A percentile compares a stretch with the other conserved stretches of the same genome.
Evolutionary conservation across 2,888 invertebrate species (phyloP).

Genomic region (Galerucella nymphaeae): DNA sequence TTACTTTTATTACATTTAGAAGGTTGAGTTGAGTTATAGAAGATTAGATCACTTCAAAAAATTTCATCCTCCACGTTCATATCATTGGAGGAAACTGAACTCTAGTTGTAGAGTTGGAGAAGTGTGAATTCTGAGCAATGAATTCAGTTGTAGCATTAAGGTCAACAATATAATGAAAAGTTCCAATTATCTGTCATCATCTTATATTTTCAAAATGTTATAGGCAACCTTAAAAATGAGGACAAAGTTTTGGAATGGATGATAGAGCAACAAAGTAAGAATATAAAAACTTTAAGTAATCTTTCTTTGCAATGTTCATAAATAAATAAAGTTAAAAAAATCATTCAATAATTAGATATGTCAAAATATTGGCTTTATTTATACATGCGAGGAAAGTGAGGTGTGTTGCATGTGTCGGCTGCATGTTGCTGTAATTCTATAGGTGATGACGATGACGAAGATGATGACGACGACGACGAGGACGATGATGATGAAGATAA

Average conservation of each 20-base stretch:
- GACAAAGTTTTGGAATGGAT: slow-evolving; percentile 96
- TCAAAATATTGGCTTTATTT: slow-evolving; percentile 42
- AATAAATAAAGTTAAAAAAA: slow-evolving; percentile 42
- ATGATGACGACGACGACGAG: slow-evolving; percentile 50
- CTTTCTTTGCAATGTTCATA: slow-evolving; percentile 42
- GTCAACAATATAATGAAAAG: background rate
- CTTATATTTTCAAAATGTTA: slow-evolving; percentile 63
- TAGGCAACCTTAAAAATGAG: slow-evolving; percentile 95
- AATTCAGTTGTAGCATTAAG: slow-evolving; percentile 7
- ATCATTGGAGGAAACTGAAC: too few relatives aligned
- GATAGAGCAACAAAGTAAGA: slow-evolving; percentile 96
- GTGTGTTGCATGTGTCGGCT: slow-evolving; percentile 61
- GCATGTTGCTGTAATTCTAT: slow-evolving; percentile 64
- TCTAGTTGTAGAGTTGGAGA: too few relatives aligned
- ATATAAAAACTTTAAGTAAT: slow-evolving; percentile 66
- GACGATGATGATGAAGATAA: slow-evolving; percentile 68
- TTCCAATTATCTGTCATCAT: background rate
- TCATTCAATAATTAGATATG: slow-evolving; percentile 26
- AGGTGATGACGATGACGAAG: slow-evolving; percentile 62
- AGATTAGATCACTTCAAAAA: too few relatives aligned
- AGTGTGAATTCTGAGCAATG: background rate
- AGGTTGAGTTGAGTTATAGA: too few relatives aligned
- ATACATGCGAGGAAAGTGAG: slow-evolving; percentile 43
- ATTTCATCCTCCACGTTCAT: too few relatives aligned
- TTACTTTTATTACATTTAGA: too few relatives aligned